These are phyloP conservation scores for Theristicus caerulescens DNA, from an alignment of 2,113 vertebrate species.

Conservation along the genomic window DNA sequence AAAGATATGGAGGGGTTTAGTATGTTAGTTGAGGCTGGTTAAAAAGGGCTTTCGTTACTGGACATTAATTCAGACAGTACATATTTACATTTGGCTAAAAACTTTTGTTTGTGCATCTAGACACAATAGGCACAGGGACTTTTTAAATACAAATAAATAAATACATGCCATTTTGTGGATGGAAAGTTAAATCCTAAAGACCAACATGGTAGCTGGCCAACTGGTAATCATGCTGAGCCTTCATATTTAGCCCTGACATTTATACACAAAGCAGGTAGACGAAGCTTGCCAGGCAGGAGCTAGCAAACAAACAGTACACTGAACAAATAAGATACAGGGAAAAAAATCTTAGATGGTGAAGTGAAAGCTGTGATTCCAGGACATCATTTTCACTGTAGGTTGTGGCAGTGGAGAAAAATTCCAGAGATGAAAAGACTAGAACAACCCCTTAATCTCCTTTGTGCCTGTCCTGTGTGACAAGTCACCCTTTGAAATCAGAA, in stretches of 20 bases:
- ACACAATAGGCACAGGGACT: background rate
- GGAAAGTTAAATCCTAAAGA: conserved; percentile 19
- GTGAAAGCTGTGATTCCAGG: background rate
- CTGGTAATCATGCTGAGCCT: background rate
- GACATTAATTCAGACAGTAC: background rate
- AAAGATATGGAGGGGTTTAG: background rate
- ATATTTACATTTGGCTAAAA: background rate
- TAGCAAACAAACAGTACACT: background rate
- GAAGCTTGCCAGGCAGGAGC: background rate
- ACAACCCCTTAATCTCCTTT: background rate
- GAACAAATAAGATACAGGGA: background rate
- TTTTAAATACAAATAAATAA: background rate
- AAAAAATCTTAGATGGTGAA: background rate
- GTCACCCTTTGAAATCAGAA: conserved; percentile 26
- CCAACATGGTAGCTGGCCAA: background rate
- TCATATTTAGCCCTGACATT: conserved; percentile 10
- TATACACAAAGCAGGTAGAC: background rate
- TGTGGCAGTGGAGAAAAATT: background rate
- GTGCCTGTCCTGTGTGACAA: conserved; percentile 5
- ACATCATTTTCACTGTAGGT: background rate
- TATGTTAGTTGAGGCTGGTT: background rate
- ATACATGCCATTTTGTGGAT: background rate
- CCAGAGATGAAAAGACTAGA: conserved; percentile 11
- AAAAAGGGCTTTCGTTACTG: background rate
- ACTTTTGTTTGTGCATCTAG: background rate